phyloP scores from a whole-genome alignment of 1,140 invertebrate species.

The Steinernema khuongi region DNA sequence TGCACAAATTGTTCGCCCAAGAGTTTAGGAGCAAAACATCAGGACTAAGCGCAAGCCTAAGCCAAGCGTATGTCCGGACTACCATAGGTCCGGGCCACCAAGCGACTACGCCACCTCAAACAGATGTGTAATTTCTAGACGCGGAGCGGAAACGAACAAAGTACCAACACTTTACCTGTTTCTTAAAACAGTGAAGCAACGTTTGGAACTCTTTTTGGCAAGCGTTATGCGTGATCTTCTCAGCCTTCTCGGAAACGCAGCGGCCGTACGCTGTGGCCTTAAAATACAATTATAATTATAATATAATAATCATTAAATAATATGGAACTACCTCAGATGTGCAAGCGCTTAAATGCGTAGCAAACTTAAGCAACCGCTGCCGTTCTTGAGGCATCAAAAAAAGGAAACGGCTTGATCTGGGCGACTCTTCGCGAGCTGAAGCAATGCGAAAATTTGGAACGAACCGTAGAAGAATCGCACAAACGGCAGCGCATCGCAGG shows the following conservation, averaged over 20 bases:
- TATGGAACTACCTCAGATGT: slow-evolving; percentile 35
- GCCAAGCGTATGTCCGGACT: no score
- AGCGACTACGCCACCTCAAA: no score
- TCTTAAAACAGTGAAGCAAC: slow-evolving; percentile 49
- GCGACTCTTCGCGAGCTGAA: no score
- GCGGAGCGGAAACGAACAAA: no score
- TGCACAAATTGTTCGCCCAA: no score
- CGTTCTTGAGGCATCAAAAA: slow-evolving; percentile 26
- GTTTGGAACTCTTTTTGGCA: slow-evolving; percentile 50
- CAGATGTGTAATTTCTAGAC: no score
- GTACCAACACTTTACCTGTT: slow-evolving; percentile 43
- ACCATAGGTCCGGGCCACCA: no score
- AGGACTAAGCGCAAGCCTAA: no score
- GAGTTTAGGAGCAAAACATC: no score
- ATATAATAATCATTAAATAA: neutral
- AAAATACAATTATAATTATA: slow-evolving; percentile 26
- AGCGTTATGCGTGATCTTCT: slow-evolving; percentile 44
- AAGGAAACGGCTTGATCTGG: neutral
- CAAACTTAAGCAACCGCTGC: slow-evolving; percentile 20
- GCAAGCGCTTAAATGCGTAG: slow-evolving; percentile 28
- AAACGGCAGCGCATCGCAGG: no score
- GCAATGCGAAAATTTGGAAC: no score
- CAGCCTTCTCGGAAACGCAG: slow-evolving; percentile 53
- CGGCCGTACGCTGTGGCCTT: slow-evolving; percentile 52
- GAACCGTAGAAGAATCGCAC: no score